phyloP scores from a whole-genome alignment of 1,140 invertebrate species.

The Lanistes nyassanus region DNA sequence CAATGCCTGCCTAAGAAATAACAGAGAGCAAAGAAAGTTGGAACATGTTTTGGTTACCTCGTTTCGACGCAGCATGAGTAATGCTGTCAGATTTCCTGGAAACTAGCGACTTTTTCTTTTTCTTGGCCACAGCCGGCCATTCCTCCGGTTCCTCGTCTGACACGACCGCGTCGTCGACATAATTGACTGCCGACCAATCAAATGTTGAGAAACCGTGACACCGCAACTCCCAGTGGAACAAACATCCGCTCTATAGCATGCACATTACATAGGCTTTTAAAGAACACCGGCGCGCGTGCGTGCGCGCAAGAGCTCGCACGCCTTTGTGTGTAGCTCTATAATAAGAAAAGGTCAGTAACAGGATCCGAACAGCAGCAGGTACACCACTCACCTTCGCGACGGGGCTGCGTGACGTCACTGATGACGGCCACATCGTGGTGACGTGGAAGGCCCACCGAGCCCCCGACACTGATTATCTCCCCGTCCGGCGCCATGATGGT shows the following conservation, averaged over 20 bases:
- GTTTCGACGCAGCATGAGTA: slow-evolving; percentile 10
- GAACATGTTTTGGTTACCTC: slow-evolving; percentile 5
- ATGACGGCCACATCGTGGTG: slow-evolving; percentile 32
- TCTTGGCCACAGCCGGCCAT: slow-evolving; percentile 34
- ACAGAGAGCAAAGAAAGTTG: background rate
- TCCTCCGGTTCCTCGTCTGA: slow-evolving; percentile 43
- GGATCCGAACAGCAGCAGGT: too few species aligned
- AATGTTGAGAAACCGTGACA: background rate
- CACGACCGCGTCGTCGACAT: slow-evolving; percentile 21
- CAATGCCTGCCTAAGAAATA: background rate
- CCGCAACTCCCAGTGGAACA: background rate
- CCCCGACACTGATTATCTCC: slow-evolving; percentile 57
- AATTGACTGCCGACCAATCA: slow-evolving; percentile 4
- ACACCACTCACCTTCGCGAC: background rate
- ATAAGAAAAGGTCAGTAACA: too few species aligned
- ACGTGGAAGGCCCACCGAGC: slow-evolving; percentile 39
- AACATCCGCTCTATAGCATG: too few species aligned
- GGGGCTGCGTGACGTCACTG: slow-evolving; percentile 29
- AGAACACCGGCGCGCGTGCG: too few species aligned
- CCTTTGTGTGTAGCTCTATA: too few species aligned
- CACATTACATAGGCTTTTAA: too few species aligned
- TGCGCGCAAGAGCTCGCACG: too few species aligned
- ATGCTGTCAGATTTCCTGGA: slow-evolving; percentile 31
- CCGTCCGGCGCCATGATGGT: slow-evolving; percentile 59
- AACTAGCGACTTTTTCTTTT: slow-evolving; percentile 5